These are phyloP conservation scores for Phenganax marumi DNA, from an alignment of 92 coral and sea anemone species.

Conservation along the genomic window DNA sequence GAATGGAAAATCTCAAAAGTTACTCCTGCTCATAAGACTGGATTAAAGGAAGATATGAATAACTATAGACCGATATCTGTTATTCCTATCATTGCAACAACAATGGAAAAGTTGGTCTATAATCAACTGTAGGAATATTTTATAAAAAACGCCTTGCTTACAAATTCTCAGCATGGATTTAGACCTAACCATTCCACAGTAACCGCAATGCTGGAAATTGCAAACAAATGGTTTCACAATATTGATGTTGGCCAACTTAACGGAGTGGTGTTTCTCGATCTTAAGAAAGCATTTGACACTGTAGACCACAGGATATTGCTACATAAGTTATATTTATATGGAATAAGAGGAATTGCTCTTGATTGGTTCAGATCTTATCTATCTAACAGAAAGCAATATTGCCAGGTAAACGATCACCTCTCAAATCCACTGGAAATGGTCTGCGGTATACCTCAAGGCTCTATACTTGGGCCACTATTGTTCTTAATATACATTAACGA, in stretches of 20 bases:
- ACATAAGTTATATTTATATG: slow-evolving; percentile 3
- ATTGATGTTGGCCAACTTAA: slow-evolving; percentile 10
- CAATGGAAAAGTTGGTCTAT: background rate
- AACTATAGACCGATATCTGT: slow-evolving; percentile 3
- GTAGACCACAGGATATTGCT: slow-evolving; percentile 13
- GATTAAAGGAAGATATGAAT: no score
- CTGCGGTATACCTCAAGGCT: slow-evolving; percentile 14
- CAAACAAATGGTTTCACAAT: background rate
- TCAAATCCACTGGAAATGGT: slow-evolving; percentile 1
- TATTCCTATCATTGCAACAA: background rate
- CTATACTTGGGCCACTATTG: slow-evolving; percentile 10
- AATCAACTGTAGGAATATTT: slow-evolving; percentile 1
- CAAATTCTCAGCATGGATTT: background rate
- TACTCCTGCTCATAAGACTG: no score
- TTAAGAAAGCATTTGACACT: slow-evolving; percentile 16
- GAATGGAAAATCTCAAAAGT: no score
- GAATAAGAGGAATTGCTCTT: background rate
- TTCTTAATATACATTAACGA: slow-evolving; percentile 21
- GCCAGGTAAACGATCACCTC: background rate
- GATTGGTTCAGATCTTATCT: slow-evolving; percentile 15
- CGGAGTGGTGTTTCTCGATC: slow-evolving; percentile 4
- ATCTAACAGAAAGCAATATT: slow-evolving; percentile 16
- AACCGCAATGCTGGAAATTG: slow-evolving; percentile 1
- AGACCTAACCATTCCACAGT: slow-evolving; percentile 9
- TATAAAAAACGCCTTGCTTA: slow-evolving; percentile 3